phyloP scores from a whole-genome alignment of 2,888 invertebrate genomes.

The Julus scandinavius region DNA sequence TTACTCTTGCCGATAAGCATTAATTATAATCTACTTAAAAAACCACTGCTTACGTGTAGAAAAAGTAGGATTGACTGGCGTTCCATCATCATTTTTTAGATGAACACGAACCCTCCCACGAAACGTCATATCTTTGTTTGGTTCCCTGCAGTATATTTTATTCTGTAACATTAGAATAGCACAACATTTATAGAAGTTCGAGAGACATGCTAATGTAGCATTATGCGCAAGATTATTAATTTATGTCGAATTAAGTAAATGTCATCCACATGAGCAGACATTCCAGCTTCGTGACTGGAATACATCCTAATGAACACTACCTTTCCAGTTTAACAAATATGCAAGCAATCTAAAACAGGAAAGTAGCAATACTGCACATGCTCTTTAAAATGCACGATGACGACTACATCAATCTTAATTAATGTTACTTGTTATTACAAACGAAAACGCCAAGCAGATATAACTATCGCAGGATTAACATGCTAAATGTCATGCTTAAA shows the following conservation, averaged over 20 bases:
- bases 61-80: conserved; percentile 77
- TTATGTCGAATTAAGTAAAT: too few relatives aligned
- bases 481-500: too few relatives aligned
- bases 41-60: conserved; percentile 71
- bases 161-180: conserved; percentile 67
- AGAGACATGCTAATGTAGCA: conserved; percentile 39
- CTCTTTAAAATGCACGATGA: too few relatives aligned
- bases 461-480: too few relatives aligned
- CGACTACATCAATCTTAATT: not conserved
- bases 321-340: too few relatives aligned
- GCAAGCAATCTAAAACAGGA: not conserved
- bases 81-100: conserved; percentile 88
- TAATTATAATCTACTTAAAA: not conserved
- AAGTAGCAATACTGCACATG: not conserved
- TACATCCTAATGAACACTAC: too few relatives aligned
- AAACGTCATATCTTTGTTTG: conserved; percentile 85
- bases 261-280: too few relatives aligned
- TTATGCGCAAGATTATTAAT: not conserved
- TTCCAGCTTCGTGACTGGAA: too few relatives aligned
- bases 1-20: too few relatives aligned
- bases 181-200: not conserved
- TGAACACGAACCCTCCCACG: conserved; percentile 93
- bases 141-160: conserved; percentile 90
- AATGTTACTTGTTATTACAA: too few relatives aligned
- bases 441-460: not conserved